Base-by-base conservation (phyloP, 2,113 vertebrate species). In the Corythornis madagascariensis region DNA sequence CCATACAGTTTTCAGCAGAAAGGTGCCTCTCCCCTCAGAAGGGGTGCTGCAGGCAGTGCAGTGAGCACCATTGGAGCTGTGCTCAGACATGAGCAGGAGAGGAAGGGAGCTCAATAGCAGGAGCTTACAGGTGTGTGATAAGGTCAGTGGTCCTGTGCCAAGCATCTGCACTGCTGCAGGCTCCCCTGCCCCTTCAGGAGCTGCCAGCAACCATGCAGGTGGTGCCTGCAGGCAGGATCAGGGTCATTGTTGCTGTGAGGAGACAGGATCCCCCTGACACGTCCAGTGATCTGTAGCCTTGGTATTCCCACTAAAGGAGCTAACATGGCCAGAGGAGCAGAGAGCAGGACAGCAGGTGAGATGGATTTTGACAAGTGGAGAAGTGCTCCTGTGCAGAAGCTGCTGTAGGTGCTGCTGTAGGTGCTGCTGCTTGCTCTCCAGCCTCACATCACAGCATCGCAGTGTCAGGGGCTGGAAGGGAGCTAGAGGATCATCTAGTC, bases 291-390 rank as follows among this genome's bases (percentile, higher is more conserved):
- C 56, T 79, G 47, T 5, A n/a, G 66, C 59, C 66, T 94, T 53
- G 61, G 20, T 64, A 19, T 31, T n/a, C 80, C 10, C 57, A 86
- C 42, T 65, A 43, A 78, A 88, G 48, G 29, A 81, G 20, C 76
- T 75, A 60, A 48, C 65, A 81, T 72, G 93, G 53, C 76, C 45
- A 56, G 90, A n/a, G 65, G 85, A 92, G 90, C 48, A 90, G 83
- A 81, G 69, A 84, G 88, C 69, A 90, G 65, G 70, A 38, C 0
- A 0, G 73, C 70, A 75, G 48, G 14, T 75, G 43, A 66, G 92
- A 94, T 87, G 75, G 88, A 86, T 92, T 92, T 89, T 94, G 92
- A 93, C 90, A 92, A 83, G 78, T 86, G 90, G 93, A 92, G 90
- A 96, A 92, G 80, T 86, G 88, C 63, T 93, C 38, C 38, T 10